A percentile compares a stretch with the other conserved stretches of the same genome.
phyloP scores from a whole-genome alignment of 2,888 invertebrate genomes.

The Drosophila testacea region DNA sequence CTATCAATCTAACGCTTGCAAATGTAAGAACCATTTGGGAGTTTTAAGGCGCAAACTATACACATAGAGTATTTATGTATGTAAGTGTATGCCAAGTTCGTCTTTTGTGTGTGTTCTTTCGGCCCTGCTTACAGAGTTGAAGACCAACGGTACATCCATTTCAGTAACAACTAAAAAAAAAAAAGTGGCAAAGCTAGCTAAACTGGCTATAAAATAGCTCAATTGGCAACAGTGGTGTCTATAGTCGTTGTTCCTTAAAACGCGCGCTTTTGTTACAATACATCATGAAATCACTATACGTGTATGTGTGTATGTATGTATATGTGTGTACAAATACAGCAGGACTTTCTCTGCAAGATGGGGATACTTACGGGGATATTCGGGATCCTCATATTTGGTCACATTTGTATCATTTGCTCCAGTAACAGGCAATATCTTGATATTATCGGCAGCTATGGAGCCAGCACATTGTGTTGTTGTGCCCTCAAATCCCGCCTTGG shows the following conservation, averaged over 20 bases:
- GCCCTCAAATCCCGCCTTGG: conserved; percentile 67
- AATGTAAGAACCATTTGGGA: no score
- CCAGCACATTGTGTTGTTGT: conserved; percentile 55
- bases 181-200: no score
- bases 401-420: conserved; percentile 9
- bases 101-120: no score
- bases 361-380: conserved; percentile 70
- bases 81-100: no score
- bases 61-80: no score
- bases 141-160: no score
- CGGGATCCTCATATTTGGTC: conserved; percentile 61
- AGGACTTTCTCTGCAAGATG: background rate
- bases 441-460: conserved; percentile 64
- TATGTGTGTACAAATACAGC: background rate
- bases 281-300: conserved; percentile 20
- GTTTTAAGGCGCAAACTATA: no score
- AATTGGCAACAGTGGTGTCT: no score
- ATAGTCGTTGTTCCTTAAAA: conserved; percentile 7
- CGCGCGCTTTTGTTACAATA: conserved; percentile 49
- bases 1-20: no score
- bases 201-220: no score
- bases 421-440: conserved; percentile 24
- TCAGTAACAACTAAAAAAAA: no score
- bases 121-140: no score
- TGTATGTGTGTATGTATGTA: conserved; percentile 3